phyloP scores from a whole-genome alignment of 2,888 invertebrate genomes.

The Pterobdella sp. region DNA sequence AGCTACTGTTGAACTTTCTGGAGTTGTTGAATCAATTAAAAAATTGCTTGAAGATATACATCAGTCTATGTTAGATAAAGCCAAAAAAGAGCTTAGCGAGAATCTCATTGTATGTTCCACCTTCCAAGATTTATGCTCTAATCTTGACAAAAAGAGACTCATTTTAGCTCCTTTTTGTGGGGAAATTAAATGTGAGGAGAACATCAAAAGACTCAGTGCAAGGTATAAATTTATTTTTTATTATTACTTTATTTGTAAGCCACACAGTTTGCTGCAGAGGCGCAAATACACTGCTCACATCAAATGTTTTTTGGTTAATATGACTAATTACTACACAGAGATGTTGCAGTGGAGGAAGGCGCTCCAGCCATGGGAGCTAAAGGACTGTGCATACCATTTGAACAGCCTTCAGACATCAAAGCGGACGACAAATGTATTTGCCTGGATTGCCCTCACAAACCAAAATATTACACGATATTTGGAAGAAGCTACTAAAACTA shows the following conservation, averaged over 20 bases:
- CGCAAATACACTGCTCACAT: neutral
- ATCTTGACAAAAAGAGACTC: slow-evolving; percentile 78
- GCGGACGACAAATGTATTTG: slow-evolving; percentile 70
- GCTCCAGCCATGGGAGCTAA: slow-evolving; percentile 97
- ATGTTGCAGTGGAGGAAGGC: slow-evolving; percentile 61
- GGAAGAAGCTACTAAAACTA: slow-evolving; percentile 80
- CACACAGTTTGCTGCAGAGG: neutral
- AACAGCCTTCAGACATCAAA: slow-evolving; percentile 62
- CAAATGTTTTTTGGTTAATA: neutral
- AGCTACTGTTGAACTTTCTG: slow-evolving; percentile 59
- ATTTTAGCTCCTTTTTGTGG: slow-evolving; percentile 94
- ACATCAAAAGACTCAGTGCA: slow-evolving; percentile 87
- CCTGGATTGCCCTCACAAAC: slow-evolving; percentile 70
- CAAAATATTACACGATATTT: slow-evolving; percentile 80
- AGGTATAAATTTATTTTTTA: slow-evolving; percentile 56
- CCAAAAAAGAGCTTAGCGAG: slow-evolving; percentile 61
- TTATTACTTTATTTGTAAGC: neutral
- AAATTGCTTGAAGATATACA: slow-evolving; percentile 62
- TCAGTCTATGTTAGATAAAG: slow-evolving; percentile 23
- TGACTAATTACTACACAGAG: slow-evolving; percentile 54
- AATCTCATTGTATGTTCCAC: slow-evolving; percentile 65
- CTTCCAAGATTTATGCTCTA: slow-evolving; percentile 72
- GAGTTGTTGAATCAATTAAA: slow-evolving; percentile 49
- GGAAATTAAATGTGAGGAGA: slow-evolving; percentile 76
- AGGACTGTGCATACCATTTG: slow-evolving; percentile 90